Evolutionary conservation across 2,797 vertebrate species (phyloP).

Genomic region (Hypotaenidia okinawae): DNA sequence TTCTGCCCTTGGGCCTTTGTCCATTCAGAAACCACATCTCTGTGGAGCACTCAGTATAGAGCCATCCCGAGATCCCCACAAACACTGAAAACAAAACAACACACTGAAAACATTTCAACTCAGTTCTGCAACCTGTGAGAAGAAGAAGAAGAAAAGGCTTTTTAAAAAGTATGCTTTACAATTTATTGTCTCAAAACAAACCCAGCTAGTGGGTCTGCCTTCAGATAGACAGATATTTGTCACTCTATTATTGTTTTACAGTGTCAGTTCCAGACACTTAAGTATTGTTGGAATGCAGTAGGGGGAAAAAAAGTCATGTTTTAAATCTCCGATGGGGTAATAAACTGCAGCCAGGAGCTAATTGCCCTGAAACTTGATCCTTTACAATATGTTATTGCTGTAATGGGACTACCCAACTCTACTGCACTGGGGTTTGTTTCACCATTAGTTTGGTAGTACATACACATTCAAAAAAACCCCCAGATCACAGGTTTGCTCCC

Average conservation of each 20-base stretch:
- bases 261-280: slow-evolving; percentile 81
- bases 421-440: slow-evolving; percentile 79
- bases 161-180: neutral
- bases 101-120: neutral
- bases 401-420: slow-evolving; percentile 82
- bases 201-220: slow-evolving; percentile 41
- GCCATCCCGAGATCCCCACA: neutral
- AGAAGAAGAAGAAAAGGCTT: neutral
- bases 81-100: neutral
- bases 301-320: slow-evolving; percentile 79
- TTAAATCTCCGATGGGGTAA: slow-evolving; percentile 89
- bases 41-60: neutral
- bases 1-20: neutral
- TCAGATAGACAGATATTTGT: slow-evolving; percentile 77
- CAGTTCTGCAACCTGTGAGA: neutral
- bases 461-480: slow-evolving; percentile 54
- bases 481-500: slow-evolving; percentile 75
- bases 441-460: slow-evolving; percentile 76
- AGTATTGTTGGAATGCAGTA: slow-evolving; percentile 80
- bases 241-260: slow-evolving; percentile 80
- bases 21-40: neutral
- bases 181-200: neutral
- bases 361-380: slow-evolving; percentile 95
- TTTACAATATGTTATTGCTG: slow-evolving; percentile 91
- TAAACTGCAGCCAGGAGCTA: slow-evolving; percentile 93